Conservation (phyloP, 2,113 vertebrate genomes). For the Oncorhynchus masou region DNA sequence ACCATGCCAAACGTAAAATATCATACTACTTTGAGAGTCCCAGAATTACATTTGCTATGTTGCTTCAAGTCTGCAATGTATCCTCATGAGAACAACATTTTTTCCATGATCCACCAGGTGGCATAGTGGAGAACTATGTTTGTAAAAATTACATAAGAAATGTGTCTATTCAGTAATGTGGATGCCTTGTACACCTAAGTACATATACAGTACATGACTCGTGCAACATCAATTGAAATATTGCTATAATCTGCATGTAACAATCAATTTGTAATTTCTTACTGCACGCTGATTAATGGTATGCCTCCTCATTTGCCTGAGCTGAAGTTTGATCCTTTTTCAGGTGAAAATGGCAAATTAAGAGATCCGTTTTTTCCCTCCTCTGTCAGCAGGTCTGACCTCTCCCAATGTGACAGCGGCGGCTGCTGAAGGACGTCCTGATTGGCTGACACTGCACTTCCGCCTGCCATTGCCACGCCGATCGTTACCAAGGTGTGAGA, state of each 20-base stretch:
- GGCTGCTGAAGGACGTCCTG: slow-evolving; percentile 60
- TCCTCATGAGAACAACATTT: background rate
- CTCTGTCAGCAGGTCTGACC: slow-evolving; percentile 69
- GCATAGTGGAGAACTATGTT: background rate
- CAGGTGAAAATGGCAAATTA: slow-evolving; percentile 55
- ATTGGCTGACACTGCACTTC: slow-evolving; percentile 76
- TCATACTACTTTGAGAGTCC: no score
- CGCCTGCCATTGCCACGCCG: slow-evolving; percentile 58
- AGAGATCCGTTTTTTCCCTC: slow-evolving; percentile 44
- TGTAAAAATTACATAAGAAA: background rate
- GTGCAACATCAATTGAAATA: background rate
- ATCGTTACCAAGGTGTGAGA: slow-evolving; percentile 69
- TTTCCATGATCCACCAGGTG: background rate
- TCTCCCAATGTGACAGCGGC: slow-evolving; percentile 50
- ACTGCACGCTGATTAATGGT: background rate
- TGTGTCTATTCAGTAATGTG: background rate
- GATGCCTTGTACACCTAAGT: background rate
- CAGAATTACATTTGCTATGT: no score
- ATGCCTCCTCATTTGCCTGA: background rate
- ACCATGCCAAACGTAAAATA: no score
- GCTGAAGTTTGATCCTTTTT: slow-evolving; percentile 24
- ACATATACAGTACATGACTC: background rate
- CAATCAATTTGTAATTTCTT: background rate
- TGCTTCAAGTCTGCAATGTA: background rate
- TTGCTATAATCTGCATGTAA: background rate